Conservation (phyloP, 2,113 vertebrate genomes). For the Acanthisitta chloris region DNA sequence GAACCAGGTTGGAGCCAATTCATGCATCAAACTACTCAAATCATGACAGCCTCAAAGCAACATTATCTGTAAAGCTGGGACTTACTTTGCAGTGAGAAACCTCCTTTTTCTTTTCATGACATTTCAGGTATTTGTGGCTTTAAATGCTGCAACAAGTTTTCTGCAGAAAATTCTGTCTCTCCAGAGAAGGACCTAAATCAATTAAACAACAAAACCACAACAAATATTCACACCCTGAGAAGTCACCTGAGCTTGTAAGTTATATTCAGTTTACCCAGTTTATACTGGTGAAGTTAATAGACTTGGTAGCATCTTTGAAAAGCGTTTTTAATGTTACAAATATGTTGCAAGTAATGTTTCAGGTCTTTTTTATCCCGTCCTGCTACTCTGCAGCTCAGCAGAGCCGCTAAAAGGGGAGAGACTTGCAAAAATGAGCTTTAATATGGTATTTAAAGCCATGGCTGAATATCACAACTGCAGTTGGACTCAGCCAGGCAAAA, state of each 20-base stretch:
- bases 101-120: neutral
- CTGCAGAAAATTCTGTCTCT: neutral
- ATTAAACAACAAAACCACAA: neutral
- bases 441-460: neutral
- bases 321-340: neutral
- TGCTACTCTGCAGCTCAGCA: neutral
- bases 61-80: neutral
- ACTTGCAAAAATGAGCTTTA: neutral
- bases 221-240: neutral
- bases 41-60: neutral
- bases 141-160: neutral
- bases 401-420: neutral
- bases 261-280: neutral
- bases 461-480: neutral
- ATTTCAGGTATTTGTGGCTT: neutral
- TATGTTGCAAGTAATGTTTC: neutral
- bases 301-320: neutral
- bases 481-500: neutral
- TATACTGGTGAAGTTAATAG: neutral
- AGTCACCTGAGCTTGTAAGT: neutral
- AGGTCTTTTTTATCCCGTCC: neutral
- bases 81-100: neutral
- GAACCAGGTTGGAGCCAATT: neutral
- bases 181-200: neutral
- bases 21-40: neutral